Evolutionary conservation across 2,797 vertebrate genomes (phyloP).

Genomic region (Pseudochirops cupreus): DNA sequence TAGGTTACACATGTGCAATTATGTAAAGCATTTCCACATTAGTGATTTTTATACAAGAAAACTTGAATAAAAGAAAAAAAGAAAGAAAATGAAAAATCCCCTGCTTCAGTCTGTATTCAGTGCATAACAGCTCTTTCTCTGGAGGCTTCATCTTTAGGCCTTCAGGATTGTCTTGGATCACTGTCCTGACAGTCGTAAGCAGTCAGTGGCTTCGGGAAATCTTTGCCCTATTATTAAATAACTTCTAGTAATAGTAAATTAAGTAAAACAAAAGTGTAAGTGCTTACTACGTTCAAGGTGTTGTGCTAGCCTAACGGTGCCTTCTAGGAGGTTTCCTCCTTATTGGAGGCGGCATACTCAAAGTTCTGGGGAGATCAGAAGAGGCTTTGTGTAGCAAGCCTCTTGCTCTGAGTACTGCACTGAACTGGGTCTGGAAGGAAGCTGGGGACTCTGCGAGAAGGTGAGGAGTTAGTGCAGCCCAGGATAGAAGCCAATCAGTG

Average conservation of each 20-base stretch:
- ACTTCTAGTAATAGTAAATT: neutral
- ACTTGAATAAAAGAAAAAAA: no score
- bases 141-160: no score
- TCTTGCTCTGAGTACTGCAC: neutral
- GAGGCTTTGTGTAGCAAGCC: neutral
- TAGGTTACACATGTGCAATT: no score
- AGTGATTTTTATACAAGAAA: no score
- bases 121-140: no score
- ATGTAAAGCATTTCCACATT: no score
- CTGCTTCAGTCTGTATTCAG: no score
- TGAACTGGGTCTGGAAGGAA: neutral
- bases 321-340: neutral
- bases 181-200: neutral
- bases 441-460: neutral
- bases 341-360: neutral
- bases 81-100: no score
- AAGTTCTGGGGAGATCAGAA: neutral
- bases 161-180: no score
- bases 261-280: neutral
- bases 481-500: neutral
- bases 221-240: neutral
- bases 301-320: neutral
- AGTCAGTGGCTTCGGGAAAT: neutral
- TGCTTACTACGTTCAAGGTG: neutral
- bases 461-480: neutral